Evolutionary conservation across 2,113 vertebrate genomes (phyloP), one percentile per base, ranked within the genome.

Genomic region (Brachyistius frenatus): DNA sequence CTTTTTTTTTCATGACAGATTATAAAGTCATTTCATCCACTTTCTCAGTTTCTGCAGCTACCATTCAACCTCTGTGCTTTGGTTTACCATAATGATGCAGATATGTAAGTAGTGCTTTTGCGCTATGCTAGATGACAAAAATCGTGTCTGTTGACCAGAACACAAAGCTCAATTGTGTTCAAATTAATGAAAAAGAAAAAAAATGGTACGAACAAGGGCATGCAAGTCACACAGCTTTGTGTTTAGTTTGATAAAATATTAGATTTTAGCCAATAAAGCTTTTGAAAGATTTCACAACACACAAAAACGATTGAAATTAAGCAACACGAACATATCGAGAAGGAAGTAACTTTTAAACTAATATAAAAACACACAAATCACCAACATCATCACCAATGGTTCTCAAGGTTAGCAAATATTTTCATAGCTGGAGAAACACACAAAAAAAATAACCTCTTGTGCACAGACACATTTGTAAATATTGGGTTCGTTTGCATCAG

Each of bases 81-180:
- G 41, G 10, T 44, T 44, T 44, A 44, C 15, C 14, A 23, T 23
- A 52, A 52, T 23, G 7, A 15, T 52, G 7, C 4, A 52, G 0
- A 31, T 23, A 23, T 23, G 23, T 35, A 44, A 52, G 58, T 58
- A 11, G 31, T 31, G 41, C 5, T n/a, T 41, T 31, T 53, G 44
- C 15, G 44, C 64, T 55, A 44, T 62, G 52, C 74, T 37, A 44
- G 32, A 63, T 62, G 3, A 67, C 33, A 58, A 23, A 78, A 69
- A 36, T 83, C 14, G 31, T 55, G 35, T 68, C 30, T 62, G 75
- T 49, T 73, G 63, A 36, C 72, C 33, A 46, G 47, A 63, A 64
- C 31, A 37, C 72, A 66, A 74, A 60, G 58, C 72, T 56, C n/a
- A 14, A 9, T 23, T 23, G 49, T 46, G 54, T 31, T 47, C 63